These are phyloP conservation scores for Dermatemys mawii DNA, from an alignment of 2,113 vertebrate species.

Conservation along the genomic window DNA sequence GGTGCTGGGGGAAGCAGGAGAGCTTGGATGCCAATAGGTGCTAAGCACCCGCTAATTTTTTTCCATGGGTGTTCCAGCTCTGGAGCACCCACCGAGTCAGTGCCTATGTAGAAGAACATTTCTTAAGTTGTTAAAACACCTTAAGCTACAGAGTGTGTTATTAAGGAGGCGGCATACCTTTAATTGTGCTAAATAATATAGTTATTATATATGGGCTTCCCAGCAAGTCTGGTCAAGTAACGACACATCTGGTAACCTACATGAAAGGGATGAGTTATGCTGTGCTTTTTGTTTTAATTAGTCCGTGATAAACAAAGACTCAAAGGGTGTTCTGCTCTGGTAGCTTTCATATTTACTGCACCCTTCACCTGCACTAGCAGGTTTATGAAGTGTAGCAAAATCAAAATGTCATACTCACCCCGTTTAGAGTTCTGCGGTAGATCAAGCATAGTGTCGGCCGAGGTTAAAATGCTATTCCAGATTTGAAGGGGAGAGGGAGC, in stretches of 20 bases:
- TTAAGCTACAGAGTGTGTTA: constrained; percentile 67
- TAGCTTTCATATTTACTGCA: constrained; percentile 76
- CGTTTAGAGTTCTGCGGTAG: constrained; percentile 38
- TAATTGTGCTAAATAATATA: constrained; percentile 69
- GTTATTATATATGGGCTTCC: constrained; percentile 63
- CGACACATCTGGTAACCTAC: constrained; percentile 77
- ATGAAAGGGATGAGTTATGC: constrained; percentile 77
- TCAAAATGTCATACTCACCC: background rate
- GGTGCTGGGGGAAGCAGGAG: too few species aligned
- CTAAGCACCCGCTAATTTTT: too few species aligned
- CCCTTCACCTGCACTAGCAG: constrained; percentile 64
- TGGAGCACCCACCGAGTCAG: background rate
- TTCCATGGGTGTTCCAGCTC: too few species aligned
- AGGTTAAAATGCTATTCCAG: background rate
- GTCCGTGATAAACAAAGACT: constrained; percentile 77
- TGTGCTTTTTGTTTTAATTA: constrained; percentile 80
- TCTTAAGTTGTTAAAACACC: constrained; percentile 62
- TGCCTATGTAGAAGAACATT: constrained; percentile 19
- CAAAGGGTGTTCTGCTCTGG: constrained; percentile 74
- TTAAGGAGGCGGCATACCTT: constrained; percentile 66
- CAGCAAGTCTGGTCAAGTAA: constrained; percentile 65
- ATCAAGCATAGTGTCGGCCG: background rate
- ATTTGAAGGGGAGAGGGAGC: background rate
- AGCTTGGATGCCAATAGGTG: too few species aligned
- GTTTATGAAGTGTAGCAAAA: constrained; percentile 75